Base-by-base conservation (phyloP, 2,888 invertebrate species). In the Lycaena phlaeas region DNA sequence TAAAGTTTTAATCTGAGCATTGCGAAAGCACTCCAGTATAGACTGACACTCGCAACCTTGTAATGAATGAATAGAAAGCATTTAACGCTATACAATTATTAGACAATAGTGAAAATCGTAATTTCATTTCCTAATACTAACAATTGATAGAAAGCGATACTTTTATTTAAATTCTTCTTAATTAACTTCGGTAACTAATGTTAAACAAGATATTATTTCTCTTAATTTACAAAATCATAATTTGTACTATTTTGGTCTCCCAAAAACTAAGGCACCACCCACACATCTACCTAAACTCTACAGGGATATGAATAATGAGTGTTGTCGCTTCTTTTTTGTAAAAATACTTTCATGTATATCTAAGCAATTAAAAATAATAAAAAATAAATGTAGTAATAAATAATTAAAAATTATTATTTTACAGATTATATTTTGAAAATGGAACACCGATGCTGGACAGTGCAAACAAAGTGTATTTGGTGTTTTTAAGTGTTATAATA, bases 11-110 rank as follows among this genome's bases (percentile, higher is more conserved):
- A 67, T 70, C 64, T 57, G 57, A 57, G 59, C 61, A 64, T 81
- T 81, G 73, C 78, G 79, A 84, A 75, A 79, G 72, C 64, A 61
- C 57, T 68, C 58, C 55, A 65, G 65, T 75, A 67, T 74, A 64
- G 63, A 68, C 62, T 76, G 77, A 73, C 75, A 71, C 64, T 59
- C 57, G 64, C 69, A 79, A 75, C 79, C 78, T 81, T 79, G 78
- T 61, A 64, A 56, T 60, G 54, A 67, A 56, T 57, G 61, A 67
- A 72, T 78, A 76, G 79, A 81, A 82, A 81, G 78, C 72, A 70
- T 62, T 71, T 64, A 61, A 62, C 53, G 63, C 58, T 59, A 59
- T 61, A 59, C 56, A 65, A 61, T 59, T 51, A 53, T 53, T 60
- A 72, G 61, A 74, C 74, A 75, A 77, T 75, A 61, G 68, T 56